Base-by-base conservation (phyloP, 2,888 invertebrate species). In the Tinea trinotella region DNA sequence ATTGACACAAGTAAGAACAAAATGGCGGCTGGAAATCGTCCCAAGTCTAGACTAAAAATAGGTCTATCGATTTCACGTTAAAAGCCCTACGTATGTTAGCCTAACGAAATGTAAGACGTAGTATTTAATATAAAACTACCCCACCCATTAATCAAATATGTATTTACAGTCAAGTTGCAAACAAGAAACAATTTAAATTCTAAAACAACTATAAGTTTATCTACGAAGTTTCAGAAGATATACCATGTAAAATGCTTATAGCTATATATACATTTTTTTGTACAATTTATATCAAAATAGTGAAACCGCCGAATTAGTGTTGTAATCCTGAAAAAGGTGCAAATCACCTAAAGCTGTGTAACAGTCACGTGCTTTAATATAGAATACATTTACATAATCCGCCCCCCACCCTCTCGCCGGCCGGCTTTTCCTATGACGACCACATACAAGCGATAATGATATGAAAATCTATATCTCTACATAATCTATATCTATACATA, bases 301-400 rank as follows among this genome's bases (percentile, higher is more conserved):
- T n/a, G n/a, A n/a, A n/a, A n/a, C n/a, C n/a, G n/a, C n/a, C n/a
- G 7, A n/a, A 30, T 30, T 30, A 30, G 30, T n/a, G 2, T 2
- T 30, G 7, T 30, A 30, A 30, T 30, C 40, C 40, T 13, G 13
- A 40, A 40, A 13, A 30, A 2, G 2, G 30, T 30, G 30, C 15
- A 40, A 40, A 40, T n/a, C 12, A 2, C 2, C 40, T 6, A n/a
- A n/a, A 7, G 13, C 40, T 35, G 35, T 2, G 40, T 46, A 19
- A 19, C 46, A 17, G 15, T 15, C 71, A 71, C 71, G 69, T 73
- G 70, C 64, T 56, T 63, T 56, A 61, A 62, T 66, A 66, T 67
- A 69, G 59, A 61, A 60, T 52, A 46, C 58, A 59, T 58, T 62
- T 56, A 56, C 59, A 59, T 57, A 59, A 59, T 56, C 61, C 67